A percentile compares a stretch with the other conserved stretches of the same genome.
Evolutionary conservation across 2,797 vertebrate genomes (phyloP).

Genomic region (Thaleichthys pacificus): DNA sequence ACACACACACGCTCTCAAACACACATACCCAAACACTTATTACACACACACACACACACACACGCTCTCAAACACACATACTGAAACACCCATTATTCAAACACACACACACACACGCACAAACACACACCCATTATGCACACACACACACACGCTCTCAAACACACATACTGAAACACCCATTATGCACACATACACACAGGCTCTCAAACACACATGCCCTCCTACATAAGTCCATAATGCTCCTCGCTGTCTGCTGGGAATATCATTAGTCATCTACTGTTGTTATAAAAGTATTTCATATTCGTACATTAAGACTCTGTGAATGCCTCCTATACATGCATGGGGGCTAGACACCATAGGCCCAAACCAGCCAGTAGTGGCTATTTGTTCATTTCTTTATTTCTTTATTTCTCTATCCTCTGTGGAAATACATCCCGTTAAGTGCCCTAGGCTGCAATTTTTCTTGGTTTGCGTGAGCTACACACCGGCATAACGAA

Average conservation of each 20-base stretch:
- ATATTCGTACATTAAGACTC: slow-evolving; percentile 49
- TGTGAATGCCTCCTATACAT: slow-evolving; percentile 34
- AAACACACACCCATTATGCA: not conserved
- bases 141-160: not conserved
- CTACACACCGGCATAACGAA: slow-evolving; percentile 45
- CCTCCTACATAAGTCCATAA: not conserved
- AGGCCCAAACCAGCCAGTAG: slow-evolving; percentile 47
- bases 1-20: not conserved
- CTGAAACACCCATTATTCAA: slow-evolving; percentile 17
- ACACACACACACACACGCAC: not conserved
- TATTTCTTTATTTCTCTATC: slow-evolving; percentile 41
- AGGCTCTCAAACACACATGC: slow-evolving; percentile 4
- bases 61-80: not conserved
- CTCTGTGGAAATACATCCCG: slow-evolving; percentile 34
- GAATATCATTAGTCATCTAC: slow-evolving; percentile 57
- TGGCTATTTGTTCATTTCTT: slow-evolving; percentile 44
- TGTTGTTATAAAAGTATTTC: slow-evolving; percentile 54
- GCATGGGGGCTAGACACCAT: slow-evolving; percentile 15
- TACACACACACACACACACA: not conserved
- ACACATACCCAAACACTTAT: not conserved
- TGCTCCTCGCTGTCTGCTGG: slow-evolving; percentile 9
- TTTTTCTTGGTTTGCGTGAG: slow-evolving; percentile 52
- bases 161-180: not conserved
- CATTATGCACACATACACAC: not conserved
- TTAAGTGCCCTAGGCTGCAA: slow-evolving; percentile 41